Evolutionary conservation across 2,113 vertebrate genomes (phyloP), one percentile per base, ranked within the genome.

Genomic region (Mohoua ochrocephala): DNA sequence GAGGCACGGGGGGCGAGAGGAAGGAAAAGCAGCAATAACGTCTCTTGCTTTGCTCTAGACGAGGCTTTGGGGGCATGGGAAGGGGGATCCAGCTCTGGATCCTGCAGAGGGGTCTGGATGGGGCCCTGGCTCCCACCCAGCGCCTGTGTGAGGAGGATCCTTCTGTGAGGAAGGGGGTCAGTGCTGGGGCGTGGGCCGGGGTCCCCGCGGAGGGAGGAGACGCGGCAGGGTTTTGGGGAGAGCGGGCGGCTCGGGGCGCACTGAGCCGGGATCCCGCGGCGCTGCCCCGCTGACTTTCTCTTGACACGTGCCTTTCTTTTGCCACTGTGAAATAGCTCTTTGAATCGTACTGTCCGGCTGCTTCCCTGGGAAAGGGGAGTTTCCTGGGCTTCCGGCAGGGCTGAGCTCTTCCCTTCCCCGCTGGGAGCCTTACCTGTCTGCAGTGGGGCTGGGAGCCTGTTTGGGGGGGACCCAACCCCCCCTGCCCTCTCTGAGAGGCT

Each of bases 261-360:
- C 52, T 12, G 89, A 64, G 85, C 78, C 5, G 0, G 64, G 71
- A 70, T 77, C 64, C 64, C 6, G 2, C 3, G 0, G 49, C 10
- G 8, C 87, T 61, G 54, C 44, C 53, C 69, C 47, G 1, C 35
- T 61, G 93, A 78, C 89, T 95, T 91, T 89, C 74, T 94, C 87
- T 94, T 53, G 80, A 95, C 96, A 96, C 6, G 97, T 97, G 97
- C 97, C 97, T 97, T 97, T 97, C 95, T 97, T 97, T 97, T 97
- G 95, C 95, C 96, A 97, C 97, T 97, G 97, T 97, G 97, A 97
- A 97, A 95, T 94, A 94, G 91, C 90, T 97, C 85, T 93, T 67
- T 73, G 88, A 91, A 93, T 96, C 17, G 70, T 96, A 95, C 95
- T 88, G 94, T 94, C 91, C 7, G 8, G 91, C 70, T 84, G 53